Percentiles rank a stretch among this genome's conserved stretches.
These are phyloP conservation scores for Toxotes jaculatrix DNA, from an alignment of 2,113 vertebrate genomes.

Conservation along the genomic window DNA sequence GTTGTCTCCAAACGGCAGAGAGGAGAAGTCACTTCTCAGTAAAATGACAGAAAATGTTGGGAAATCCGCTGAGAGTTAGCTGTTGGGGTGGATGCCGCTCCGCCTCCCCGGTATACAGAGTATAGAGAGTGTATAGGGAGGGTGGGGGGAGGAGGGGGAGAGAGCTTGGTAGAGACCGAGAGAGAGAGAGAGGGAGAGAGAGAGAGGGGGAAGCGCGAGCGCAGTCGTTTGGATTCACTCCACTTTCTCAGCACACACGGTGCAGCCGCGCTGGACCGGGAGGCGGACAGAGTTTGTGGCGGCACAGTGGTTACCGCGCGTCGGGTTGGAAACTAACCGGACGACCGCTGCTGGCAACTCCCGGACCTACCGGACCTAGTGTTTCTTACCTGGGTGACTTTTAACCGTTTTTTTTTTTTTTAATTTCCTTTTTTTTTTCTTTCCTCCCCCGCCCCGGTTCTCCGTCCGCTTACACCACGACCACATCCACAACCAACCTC, in stretches of 20 bases:
- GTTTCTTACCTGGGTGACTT: constrained; percentile 40
- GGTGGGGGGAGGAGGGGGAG: neutral
- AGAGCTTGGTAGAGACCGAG: neutral
- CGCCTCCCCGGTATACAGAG: constrained; percentile 46
- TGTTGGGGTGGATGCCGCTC: constrained; percentile 57
- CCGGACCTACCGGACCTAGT: constrained; percentile 50
- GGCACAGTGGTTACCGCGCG: constrained; percentile 39
- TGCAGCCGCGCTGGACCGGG: constrained; percentile 63
- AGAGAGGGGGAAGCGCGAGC: constrained; percentile 45
- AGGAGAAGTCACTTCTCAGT: neutral
- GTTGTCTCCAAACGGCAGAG: too few relatives aligned
- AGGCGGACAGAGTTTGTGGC: constrained; percentile 62
- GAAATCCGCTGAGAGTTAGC: constrained; percentile 54
- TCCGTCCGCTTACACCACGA: constrained; percentile 9
- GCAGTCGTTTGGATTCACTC: constrained; percentile 73
- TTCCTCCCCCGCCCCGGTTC: constrained; percentile 4
- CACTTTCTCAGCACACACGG: constrained; percentile 73
- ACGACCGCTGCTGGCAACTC: constrained; percentile 25
- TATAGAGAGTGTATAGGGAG: constrained; percentile 29
- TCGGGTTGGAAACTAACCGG: constrained; percentile 46
- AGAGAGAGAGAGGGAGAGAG: constrained; percentile 46
- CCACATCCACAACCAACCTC: constrained; percentile 1
- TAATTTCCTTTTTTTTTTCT: neutral
- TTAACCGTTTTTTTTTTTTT: neutral
- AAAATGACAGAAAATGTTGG: constrained; percentile 28